Evolutionary conservation across 1,140 invertebrate species (phyloP), one percentile per base, ranked within the genome.

Genomic region (Zaprionus lachaisei): DNA sequence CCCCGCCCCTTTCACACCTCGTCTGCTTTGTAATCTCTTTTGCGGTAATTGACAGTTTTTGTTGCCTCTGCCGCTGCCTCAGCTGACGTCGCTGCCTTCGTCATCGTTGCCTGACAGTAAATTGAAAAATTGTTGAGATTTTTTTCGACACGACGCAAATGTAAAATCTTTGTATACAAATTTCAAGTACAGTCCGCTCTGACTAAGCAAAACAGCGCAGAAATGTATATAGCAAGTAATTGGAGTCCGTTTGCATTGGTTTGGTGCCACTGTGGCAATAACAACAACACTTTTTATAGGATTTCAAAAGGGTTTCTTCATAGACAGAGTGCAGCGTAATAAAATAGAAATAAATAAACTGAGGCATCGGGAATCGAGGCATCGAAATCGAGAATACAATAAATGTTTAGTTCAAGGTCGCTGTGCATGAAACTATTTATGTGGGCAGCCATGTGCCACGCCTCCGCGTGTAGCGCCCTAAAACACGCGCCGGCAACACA

Each of bases 81-180:
- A 14, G 47, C 17, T 41, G 5, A n/a, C 38, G 38, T 17, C 11
- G 17, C 20, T 26, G 79, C 24, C 65, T 60, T 44, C 76, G 73
- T 58, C 67, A 75, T 49, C 57, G 77, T 55, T 80, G 81, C 49
- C 62, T 78, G 83, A 83, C 80, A 87, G 84, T 83, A 87, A 86
- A 86, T 89, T 86, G 80, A 86, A 85, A 86, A 87, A 89, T 86
- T 83, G 77, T 80, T 80, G 77, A 83, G 71, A 84, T 79, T 81
- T 84, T 37, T 31, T 37, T 31, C 26, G 41, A 62, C 57, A 60
- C 64, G 26, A 67, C 57, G 37, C 66, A 69, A 74, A 74, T 74
- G 66, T 56, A 22, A 64, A 64, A 58, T 72, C 44, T 60, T 60
- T 60, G 67, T 75, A 69, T 24, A 37, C 24, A 60, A 58, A 51